These are phyloP conservation scores for Polypedilum vanderplanki DNA, from an alignment of 1,140 invertebrate species.

Conservation along the genomic window DNA sequence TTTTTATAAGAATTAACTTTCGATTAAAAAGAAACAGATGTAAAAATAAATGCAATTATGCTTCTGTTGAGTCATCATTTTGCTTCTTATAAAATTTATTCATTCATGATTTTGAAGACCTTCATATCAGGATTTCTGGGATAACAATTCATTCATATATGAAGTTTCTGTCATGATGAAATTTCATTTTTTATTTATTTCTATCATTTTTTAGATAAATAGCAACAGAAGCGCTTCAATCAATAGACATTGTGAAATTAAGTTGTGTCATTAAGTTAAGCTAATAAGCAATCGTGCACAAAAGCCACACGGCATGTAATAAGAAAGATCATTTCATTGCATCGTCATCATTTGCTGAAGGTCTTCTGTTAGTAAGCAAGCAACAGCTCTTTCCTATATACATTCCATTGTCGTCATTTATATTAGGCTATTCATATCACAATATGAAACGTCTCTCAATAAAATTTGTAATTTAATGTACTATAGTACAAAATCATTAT, in stretches of 20 bases:
- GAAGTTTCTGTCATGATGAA: no score
- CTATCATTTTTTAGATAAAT: neutral
- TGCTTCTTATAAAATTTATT: neutral
- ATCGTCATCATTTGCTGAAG: slow-evolving; percentile 9
- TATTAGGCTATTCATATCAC: no score
- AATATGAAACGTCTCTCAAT: no score
- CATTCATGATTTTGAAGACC: neutral
- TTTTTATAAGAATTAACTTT: neutral
- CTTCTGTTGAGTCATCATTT: neutral
- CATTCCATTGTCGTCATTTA: no score
- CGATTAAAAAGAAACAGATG: no score
- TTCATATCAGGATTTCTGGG: neutral
- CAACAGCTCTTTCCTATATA: no score
- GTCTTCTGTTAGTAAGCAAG: neutral
- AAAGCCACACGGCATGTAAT: neutral
- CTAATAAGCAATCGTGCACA: neutral
- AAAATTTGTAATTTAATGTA: no score
- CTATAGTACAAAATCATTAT: no score
- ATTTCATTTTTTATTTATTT: no score
- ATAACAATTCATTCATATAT: neutral
- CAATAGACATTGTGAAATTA: neutral
- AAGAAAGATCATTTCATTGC: neutral
- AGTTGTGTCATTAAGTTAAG: neutral
- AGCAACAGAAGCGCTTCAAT: neutral
- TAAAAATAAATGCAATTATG: neutral